Conservation (phyloP, 1,140 invertebrate species). For the Drosophila melanogaster region Release_6_plus_ISO1_MT NT_033777.3:12199001-12199500, state of each 20-base stretch:
- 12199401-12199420: background rate
- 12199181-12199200: constrained; percentile 88
- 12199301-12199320: constrained; percentile 59
- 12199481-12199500: too few species aligned
- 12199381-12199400: background rate
- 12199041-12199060: constrained; percentile 57
- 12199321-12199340: constrained; percentile 47
- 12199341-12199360: constrained; percentile 57
- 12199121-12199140: constrained; percentile 46
- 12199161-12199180: constrained; percentile 55
- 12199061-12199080: constrained; percentile 44
- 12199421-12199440: background rate
- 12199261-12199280: constrained; percentile 89
- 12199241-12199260: constrained; percentile 96
- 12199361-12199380: constrained; percentile 56
- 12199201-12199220: constrained; percentile 97
- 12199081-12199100: constrained; percentile 40
- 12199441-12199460: constrained; percentile 11
- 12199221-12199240: constrained; percentile 99
- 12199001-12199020: constrained; percentile 61
- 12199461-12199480: background rate
- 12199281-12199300: constrained; percentile 71
- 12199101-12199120: constrained; percentile 45
- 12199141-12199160: constrained; percentile 59
- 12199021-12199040: constrained; percentile 31